phyloP scores from a whole-genome alignment of 2,888 invertebrate species.

The Idaea aversata region DNA sequence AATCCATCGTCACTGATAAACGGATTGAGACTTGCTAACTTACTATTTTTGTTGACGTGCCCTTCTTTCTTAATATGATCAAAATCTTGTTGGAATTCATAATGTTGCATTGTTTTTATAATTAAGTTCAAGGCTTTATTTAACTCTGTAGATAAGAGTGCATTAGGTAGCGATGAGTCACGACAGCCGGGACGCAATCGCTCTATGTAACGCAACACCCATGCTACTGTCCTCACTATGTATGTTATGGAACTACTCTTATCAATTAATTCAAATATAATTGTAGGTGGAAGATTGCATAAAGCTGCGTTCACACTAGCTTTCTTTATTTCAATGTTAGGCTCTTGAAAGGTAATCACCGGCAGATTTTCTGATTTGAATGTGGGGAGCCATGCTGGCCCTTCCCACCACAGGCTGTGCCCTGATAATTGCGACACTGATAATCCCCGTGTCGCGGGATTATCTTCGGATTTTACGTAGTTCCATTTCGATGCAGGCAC shows the following conservation, averaged over 20 bases:
- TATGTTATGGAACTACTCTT: not conserved
- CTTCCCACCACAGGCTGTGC: too few relatives aligned
- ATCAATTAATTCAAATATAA: not conserved
- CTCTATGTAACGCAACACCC: not conserved
- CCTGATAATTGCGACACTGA: too few relatives aligned
- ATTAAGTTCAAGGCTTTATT: not conserved
- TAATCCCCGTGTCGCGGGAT: too few relatives aligned
- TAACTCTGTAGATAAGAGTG: not conserved
- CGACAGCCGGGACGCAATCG: not conserved
- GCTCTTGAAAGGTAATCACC: too few relatives aligned
- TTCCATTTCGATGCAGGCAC: slow-evolving; percentile 8
- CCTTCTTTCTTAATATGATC: not conserved
- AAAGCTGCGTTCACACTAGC: not conserved
- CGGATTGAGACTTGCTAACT: slow-evolving; percentile 7
- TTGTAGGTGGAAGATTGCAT: not conserved
- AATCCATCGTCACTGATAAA: slow-evolving; percentile 4
- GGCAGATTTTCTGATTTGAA: too few relatives aligned
- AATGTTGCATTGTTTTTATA: not conserved
- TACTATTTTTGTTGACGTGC: not conserved
- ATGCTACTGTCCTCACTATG: not conserved
- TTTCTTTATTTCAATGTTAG: not conserved
- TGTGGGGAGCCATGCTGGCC: too few relatives aligned
- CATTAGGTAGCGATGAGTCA: too few relatives aligned
- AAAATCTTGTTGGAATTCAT: not conserved
- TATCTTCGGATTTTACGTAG: too few relatives aligned